Evolutionary conservation across 2,113 vertebrate species (phyloP).

Genomic region (Ifrita kowaldi): DNA sequence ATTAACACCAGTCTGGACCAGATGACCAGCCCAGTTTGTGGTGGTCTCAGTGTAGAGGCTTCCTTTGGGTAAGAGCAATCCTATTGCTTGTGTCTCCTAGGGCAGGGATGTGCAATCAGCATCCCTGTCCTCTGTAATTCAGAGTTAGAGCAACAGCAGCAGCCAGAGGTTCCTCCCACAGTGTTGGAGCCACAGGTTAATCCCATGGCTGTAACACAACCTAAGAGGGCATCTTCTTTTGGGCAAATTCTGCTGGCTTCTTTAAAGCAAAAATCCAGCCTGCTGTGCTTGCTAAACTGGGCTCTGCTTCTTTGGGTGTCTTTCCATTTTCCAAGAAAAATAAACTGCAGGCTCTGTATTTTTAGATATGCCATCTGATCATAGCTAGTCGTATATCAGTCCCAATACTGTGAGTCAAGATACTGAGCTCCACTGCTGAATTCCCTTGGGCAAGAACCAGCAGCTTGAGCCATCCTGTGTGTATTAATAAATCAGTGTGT

Average conservation of each 20-base stretch:
- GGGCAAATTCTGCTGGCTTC: background rate
- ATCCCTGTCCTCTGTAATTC: background rate
- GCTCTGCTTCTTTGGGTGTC: slow-evolving; percentile 39
- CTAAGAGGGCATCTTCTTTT: background rate
- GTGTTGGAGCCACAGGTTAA: background rate
- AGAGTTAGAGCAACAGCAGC: background rate
- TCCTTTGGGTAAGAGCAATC: background rate
- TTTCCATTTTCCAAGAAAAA: slow-evolving; percentile 65
- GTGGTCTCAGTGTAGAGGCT: background rate
- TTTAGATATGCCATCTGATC: slow-evolving; percentile 53
- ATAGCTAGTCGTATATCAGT: slow-evolving; percentile 34
- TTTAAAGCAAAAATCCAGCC: slow-evolving; percentile 45
- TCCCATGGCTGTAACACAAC: background rate
- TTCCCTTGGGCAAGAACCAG: background rate
- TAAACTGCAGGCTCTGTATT: slow-evolving; percentile 39
- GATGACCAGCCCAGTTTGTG: background rate
- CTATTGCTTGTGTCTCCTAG: background rate
- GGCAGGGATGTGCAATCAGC: background rate
- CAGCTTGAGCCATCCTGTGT: background rate
- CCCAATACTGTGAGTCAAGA: slow-evolving; percentile 15
- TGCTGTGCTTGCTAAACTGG: slow-evolving; percentile 12
- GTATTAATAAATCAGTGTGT: background rate
- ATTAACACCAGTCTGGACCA: background rate
- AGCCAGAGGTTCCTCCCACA: fast-evolving
- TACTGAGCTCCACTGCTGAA: background rate